These are phyloP conservation scores for Chrysotoxum bicinctum DNA, from an alignment of 2,888 invertebrate genomes.

Conservation along the genomic window DNA sequence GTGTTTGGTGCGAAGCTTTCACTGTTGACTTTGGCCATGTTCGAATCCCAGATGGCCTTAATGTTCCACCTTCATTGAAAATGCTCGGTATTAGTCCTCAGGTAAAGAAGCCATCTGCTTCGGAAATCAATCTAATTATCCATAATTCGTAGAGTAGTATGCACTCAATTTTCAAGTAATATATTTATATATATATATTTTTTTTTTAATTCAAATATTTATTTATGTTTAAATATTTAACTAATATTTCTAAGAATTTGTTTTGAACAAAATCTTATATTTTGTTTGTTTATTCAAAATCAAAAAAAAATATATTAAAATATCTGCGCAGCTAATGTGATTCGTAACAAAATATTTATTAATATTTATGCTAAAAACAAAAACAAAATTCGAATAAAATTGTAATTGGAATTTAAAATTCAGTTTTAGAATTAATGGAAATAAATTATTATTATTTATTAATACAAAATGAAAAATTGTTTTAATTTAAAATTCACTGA, in stretches of 20 bases:
- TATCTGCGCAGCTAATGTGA: conserved; percentile 61
- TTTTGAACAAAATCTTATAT: conserved; percentile 20
- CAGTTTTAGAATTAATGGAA: conserved; percentile 66
- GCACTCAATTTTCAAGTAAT: conserved; percentile 50
- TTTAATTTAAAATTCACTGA: conserved; percentile 66
- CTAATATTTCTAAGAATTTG: conserved; percentile 56
- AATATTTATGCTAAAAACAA: conserved; percentile 46
- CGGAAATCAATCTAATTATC: conserved; percentile 74
- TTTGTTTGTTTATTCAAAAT: conserved; percentile 49
- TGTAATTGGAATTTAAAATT: conserved; percentile 64
- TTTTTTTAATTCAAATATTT: conserved; percentile 56
- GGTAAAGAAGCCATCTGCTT: conserved; percentile 84
- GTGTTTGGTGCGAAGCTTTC: conserved; percentile 96
- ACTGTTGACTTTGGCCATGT: conserved; percentile 96
- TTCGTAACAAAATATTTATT: conserved; percentile 55
- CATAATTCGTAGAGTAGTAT: conserved; percentile 76
- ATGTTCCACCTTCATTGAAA: conserved; percentile 94
- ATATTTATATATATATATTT: conserved; percentile 50
- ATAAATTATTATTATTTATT: conserved; percentile 73
- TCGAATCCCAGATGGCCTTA: conserved; percentile 87
- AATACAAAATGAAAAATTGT: conserved; percentile 76
- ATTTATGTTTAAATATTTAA: conserved; percentile 66
- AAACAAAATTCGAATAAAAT: conserved; percentile 31
- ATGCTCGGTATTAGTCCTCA: conserved; percentile 97
- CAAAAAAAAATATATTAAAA: conserved; percentile 6